Evolutionary conservation across 2,888 invertebrate species (phyloP).

Genomic region (Meghimatium bilineatum): DNA sequence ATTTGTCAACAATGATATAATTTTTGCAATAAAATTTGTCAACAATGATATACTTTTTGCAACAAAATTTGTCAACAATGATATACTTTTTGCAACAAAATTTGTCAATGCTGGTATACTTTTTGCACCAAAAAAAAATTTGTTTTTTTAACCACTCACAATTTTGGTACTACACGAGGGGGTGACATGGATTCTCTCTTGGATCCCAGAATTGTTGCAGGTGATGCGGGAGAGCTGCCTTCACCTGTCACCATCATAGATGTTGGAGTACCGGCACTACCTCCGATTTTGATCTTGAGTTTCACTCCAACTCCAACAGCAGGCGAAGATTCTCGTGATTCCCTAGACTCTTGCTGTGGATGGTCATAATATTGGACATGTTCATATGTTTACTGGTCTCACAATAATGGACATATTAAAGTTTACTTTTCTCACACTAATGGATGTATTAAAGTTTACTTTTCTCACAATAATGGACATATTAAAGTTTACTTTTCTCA

Average conservation of each 20-base stretch:
- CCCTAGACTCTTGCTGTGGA: slow-evolving; percentile 38
- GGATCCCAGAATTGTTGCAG: slow-evolving; percentile 23
- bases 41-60: too few species aligned
- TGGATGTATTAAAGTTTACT: too few species aligned
- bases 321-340: slow-evolving; percentile 46
- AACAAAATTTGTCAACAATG: too few species aligned
- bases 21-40: too few species aligned
- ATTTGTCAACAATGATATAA: too few species aligned
- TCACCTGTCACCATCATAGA: slow-evolving; percentile 52
- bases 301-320: slow-evolving; percentile 46
- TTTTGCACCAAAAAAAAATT: neutral
- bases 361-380: too few species aligned
- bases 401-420: too few species aligned
- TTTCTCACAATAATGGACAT: too few species aligned
- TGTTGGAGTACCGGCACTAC: slow-evolving; percentile 37
- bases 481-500: too few species aligned
- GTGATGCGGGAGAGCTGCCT: slow-evolving; percentile 39
- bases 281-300: slow-evolving; percentile 56
- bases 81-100: too few species aligned
- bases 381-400: too few species aligned
- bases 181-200: slow-evolving; percentile 51
- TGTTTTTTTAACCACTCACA: slow-evolving; percentile 49
- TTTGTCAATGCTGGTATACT: neutral
- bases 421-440: too few species aligned
- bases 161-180: slow-evolving; percentile 44